Conservation (phyloP, 1,140 invertebrate genomes). For the Drosophila novamexicana region DNA sequence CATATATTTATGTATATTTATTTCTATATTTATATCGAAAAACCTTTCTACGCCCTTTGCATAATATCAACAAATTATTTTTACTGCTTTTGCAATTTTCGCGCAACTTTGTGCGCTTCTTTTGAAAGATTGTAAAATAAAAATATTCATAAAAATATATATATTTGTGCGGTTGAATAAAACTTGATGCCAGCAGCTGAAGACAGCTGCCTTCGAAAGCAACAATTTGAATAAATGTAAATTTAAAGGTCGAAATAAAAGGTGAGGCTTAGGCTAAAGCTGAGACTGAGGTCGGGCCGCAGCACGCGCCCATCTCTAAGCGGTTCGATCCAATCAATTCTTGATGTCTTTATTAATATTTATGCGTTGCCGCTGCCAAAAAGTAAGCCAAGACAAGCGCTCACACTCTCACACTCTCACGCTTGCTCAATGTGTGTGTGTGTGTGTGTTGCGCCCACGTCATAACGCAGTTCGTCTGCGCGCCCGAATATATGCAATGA, state of each 20-base stretch:
- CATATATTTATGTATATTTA: too few species aligned
- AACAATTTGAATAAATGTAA: too few species aligned
- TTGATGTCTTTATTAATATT: constrained; percentile 80
- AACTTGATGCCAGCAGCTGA: neutral
- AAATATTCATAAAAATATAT: too few species aligned
- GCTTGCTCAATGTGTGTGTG: constrained; percentile 6
- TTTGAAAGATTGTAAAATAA: too few species aligned
- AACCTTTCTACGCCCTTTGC: too few species aligned
- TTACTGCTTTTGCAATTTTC: too few species aligned
- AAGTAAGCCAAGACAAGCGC: constrained; percentile 25
- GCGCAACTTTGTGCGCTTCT: neutral
- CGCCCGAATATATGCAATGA: constrained; percentile 65
- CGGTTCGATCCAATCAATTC: constrained; percentile 69
- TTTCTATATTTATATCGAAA: too few species aligned
- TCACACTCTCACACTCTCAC: constrained; percentile 12
- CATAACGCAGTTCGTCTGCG: constrained; percentile 20
- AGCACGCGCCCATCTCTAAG: constrained; percentile 21
- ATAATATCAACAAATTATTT: too few species aligned
- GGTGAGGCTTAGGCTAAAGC: neutral
- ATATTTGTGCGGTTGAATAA: too few species aligned
- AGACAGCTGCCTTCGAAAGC: neutral
- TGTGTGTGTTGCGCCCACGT: constrained; percentile 30
- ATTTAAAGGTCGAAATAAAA: neutral
- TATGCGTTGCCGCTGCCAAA: constrained; percentile 52
- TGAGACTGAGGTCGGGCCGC: neutral